Percentiles rank a stretch among this genome's conserved stretches.
Conservation (phyloP, 1,140 invertebrate genomes). For the Dicyema japonicum region DNA sequence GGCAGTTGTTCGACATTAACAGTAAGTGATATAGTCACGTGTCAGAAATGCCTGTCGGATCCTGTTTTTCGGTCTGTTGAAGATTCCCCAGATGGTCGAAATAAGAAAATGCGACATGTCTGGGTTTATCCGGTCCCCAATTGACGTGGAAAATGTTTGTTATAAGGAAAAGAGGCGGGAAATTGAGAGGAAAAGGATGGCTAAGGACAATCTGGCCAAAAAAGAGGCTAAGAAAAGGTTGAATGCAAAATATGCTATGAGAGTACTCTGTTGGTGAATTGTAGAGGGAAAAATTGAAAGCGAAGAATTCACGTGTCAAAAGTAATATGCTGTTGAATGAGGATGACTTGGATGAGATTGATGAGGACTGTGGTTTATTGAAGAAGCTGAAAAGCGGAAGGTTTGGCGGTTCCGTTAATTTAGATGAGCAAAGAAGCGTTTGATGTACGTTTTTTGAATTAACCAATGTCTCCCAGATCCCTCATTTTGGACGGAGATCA, state of each 20-base stretch:
- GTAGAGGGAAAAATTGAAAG: constrained; percentile 11
- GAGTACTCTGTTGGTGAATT: no score
- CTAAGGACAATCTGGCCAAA: constrained; percentile 17
- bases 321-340: constrained; percentile 21
- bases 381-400: constrained; percentile 59
- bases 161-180: constrained; percentile 26
- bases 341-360: constrained; percentile 46
- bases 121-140: constrained; percentile 30
- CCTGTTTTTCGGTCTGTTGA: constrained; percentile 37
- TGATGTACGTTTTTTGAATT: no score
- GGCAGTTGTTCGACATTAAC: constrained; percentile 47
- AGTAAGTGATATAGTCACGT: constrained; percentile 18
- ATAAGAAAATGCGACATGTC: constrained; percentile 27
- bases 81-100: constrained; percentile 72
- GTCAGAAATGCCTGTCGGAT: neutral
- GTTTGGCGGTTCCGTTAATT: no score
- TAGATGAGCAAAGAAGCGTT: no score
- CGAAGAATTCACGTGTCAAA: constrained; percentile 5
- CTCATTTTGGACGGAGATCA: no score
- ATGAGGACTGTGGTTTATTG: constrained; percentile 40
- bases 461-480: no score
- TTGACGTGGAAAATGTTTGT: constrained; percentile 39
- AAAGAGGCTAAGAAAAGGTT: constrained; percentile 32
- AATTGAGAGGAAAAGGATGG: neutral
- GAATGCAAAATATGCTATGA: constrained; percentile 23